phyloP scores from a whole-genome alignment of 2,797 vertebrate genomes.

The Amazona ochrocephala region DNA sequence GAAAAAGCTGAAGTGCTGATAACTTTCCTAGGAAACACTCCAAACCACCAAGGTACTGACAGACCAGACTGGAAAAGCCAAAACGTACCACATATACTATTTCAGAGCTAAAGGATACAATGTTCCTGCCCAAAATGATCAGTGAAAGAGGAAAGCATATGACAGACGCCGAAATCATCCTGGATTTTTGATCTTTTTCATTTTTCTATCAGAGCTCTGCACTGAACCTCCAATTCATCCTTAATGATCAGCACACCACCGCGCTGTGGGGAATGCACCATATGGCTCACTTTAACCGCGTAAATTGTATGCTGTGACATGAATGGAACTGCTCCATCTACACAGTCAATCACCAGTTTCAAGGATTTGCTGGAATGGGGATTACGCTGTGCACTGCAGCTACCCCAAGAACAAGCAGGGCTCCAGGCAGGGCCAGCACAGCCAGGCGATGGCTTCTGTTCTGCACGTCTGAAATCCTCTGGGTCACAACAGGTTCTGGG shows the following conservation, averaged over 20 bases:
- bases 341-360: not conserved
- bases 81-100: not conserved
- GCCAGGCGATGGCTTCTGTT: not conserved
- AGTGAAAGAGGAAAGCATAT: not conserved
- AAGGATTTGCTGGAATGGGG: accelerated
- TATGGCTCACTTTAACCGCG: not conserved
- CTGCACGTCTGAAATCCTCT: accelerated
- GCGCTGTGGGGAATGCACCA: not conserved
- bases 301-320: not conserved
- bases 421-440: not conserved
- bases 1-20: not conserved
- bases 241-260: not conserved
- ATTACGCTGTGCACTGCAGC: not conserved
- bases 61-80: not conserved
- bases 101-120: not conserved
- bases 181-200: not conserved
- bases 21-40: not conserved
- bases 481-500: not conserved
- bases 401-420: accelerated
- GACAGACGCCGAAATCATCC: not conserved
- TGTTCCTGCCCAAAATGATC: not conserved
- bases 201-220: not conserved
- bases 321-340: not conserved
- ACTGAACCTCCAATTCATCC: not conserved
- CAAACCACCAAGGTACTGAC: not conserved